A percentile compares a stretch with the other conserved stretches of the same genome.
Conservation (phyloP, 1,140 invertebrate genomes). For the Calosoma granatense region DNA sequence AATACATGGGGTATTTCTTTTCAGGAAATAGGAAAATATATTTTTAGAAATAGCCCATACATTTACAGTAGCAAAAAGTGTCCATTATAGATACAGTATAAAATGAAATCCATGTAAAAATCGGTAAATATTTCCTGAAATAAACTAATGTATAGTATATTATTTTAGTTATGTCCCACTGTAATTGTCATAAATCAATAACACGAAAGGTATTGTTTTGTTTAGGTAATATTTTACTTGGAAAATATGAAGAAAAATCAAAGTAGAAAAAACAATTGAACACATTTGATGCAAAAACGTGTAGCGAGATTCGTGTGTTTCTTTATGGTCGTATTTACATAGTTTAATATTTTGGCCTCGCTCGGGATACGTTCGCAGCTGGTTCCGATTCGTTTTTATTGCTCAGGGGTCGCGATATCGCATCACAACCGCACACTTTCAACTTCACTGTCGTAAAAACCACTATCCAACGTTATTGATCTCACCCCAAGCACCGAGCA, state of each 20-base stretch:
- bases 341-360: slow-evolving; percentile 1
- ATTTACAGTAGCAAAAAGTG: too few species aligned
- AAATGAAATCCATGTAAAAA: too few species aligned
- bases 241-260: background rate
- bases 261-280: background rate
- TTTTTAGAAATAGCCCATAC: too few species aligned
- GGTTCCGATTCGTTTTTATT: slow-evolving; percentile 2
- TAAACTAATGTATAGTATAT: too few species aligned
- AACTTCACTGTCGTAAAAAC: background rate
- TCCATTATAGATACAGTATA: too few species aligned
- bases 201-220: too few species aligned
- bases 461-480: background rate
- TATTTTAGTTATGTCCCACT: too few species aligned
- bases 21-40: too few species aligned
- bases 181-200: too few species aligned
- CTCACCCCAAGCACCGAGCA: background rate
- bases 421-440: background rate
- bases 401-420: background rate
- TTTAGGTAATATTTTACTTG: background rate
- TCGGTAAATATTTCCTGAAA: too few species aligned
- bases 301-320: background rate
- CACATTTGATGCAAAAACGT: background rate
- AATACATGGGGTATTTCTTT: too few species aligned
- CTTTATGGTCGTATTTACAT: slow-evolving; percentile 1
- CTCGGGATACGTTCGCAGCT: background rate